Base-by-base conservation (phyloP, 2,113 vertebrate species). In the Pleuronectes platessa region DNA sequence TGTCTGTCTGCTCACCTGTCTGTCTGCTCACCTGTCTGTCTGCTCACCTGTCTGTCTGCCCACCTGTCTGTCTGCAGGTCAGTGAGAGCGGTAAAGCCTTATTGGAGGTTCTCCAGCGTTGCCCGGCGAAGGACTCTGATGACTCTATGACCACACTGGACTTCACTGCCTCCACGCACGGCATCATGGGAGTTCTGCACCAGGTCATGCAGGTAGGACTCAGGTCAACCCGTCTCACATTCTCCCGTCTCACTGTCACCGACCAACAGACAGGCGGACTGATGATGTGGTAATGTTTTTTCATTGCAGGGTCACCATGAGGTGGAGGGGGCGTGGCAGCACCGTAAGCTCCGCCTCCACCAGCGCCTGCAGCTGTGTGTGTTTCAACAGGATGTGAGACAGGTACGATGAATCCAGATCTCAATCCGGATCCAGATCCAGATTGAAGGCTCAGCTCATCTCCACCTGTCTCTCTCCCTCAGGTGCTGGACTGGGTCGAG, bases 401-500 rank as follows among this genome's bases (percentile, higher is more conserved):
- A 99, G 98, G 98, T 99, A 74, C 0, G 56, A 82, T 21, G 15
- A 47, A 26, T 24, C 17, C 56, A 58, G 23, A 14, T 58, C 8
- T 37, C 35, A 37, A 37, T 37, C 35, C 35, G 2, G 40, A 42
- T 13, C 40, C 40, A 42, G 37, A 40, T 12, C 37, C 24, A 24
- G 24, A 24, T 17, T 7, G 1, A 54, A 26, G 63, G 11, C 4
- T 1, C 13, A 21, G 15, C 18, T 47, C 18, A 4, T 12, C 47
- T 21, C 58, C 26, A 17, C 18, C 61, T 49, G 24, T 64, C 58
- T 58, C 18, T 61, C 23, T 55, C 18, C 8, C 18, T 24, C 84
- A 99, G 98, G 98, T 99, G 3, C 83, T 98, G 90, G 97, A 99
- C 91, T 99, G 98, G 98, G 98, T 99, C 83, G 97, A 99, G 94